Evolutionary conservation across 2,888 invertebrate species (phyloP).

Genomic region (Stenichneumon culpator): DNA sequence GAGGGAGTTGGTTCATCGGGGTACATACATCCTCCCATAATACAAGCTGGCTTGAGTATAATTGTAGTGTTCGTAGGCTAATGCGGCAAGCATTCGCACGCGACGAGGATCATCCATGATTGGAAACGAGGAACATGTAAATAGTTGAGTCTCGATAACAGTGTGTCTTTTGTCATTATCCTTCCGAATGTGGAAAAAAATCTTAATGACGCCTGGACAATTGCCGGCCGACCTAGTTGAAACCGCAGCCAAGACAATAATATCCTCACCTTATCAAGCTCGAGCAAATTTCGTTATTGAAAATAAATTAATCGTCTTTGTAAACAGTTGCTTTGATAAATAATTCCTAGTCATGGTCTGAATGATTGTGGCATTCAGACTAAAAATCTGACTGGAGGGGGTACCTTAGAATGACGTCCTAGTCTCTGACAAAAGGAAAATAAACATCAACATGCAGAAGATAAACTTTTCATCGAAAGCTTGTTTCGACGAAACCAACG

Average conservation of each 20-base stretch:
- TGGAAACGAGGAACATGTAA: background rate
- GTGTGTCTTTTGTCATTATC: background rate
- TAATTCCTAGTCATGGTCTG: too few species aligned
- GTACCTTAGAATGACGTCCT: too few species aligned
- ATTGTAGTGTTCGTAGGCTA: background rate
- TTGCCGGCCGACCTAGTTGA: background rate
- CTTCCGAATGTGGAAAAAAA: background rate
- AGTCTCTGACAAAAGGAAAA: too few species aligned
- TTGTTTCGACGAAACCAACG: too few species aligned
- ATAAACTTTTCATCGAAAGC: too few species aligned
- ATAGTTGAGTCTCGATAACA: background rate
- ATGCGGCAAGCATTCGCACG: slow-evolving; percentile 17
- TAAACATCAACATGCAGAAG: too few species aligned
- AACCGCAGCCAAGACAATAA: background rate
- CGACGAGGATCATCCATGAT: background rate
- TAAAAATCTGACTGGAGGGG: too few species aligned
- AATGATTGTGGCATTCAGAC: too few species aligned
- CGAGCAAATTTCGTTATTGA: background rate
- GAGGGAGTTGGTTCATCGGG: background rate
- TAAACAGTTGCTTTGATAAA: too few species aligned
- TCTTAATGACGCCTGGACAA: background rate
- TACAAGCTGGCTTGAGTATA: background rate
- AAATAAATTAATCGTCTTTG: background rate
- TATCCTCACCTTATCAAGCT: background rate
- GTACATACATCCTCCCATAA: background rate